Percentiles rank a stretch among this genome's conserved stretches.
Evolutionary conservation across 2,113 vertebrate species (phyloP).

Genomic region (Ochotona curzoniae): DNA sequence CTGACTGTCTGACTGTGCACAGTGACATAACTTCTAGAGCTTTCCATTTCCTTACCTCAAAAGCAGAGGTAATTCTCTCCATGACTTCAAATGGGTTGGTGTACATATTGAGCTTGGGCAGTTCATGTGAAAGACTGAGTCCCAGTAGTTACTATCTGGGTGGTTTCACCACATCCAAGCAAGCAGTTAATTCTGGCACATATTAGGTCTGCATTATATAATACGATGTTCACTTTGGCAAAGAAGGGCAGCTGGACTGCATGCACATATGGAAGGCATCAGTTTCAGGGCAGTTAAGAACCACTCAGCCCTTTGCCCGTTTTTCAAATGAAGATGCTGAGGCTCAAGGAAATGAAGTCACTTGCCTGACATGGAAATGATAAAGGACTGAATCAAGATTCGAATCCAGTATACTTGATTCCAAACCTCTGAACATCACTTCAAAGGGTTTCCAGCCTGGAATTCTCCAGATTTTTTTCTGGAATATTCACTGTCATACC

Average conservation of each 20-base stretch:
- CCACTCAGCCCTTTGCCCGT: neutral
- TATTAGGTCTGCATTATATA: neutral
- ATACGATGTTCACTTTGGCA: neutral
- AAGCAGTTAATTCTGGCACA: neutral
- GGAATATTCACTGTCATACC: neutral
- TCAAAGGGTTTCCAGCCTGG: neutral
- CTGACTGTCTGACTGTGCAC: neutral
- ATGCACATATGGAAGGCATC: neutral
- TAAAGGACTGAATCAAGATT: neutral
- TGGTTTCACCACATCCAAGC: neutral
- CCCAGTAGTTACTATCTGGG: neutral
- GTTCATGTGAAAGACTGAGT: neutral
- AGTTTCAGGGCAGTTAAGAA: neutral
- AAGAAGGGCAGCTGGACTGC: neutral
- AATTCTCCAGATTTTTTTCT: neutral
- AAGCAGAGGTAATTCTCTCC: neutral
- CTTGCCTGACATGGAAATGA: neutral
- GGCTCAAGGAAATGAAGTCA: conserved; percentile 13
- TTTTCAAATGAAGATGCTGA: neutral
- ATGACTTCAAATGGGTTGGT: neutral
- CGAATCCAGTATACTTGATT: neutral
- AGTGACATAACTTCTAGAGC: conserved; percentile 14
- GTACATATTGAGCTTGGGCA: neutral
- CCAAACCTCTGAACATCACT: neutral
- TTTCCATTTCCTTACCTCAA: conserved; percentile 13